Evolutionary conservation across 2,797 vertebrate species (phyloP), one percentile per base, ranked within the genome.

Genomic region (Hirundo rustica): DNA sequence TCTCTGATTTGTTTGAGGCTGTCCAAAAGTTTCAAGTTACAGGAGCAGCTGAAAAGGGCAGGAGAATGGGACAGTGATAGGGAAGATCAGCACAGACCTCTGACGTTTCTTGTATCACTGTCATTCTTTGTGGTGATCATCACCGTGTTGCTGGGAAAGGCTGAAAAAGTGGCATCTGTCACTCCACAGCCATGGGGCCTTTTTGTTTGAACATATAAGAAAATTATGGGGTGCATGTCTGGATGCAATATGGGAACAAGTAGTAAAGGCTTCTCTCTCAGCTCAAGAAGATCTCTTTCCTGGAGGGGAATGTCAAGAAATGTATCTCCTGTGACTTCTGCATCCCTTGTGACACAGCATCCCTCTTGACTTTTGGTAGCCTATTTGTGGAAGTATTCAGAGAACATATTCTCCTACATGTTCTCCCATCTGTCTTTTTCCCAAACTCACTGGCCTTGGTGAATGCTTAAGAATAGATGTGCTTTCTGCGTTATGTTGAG

Each of bases 401-500:
- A n/a, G 93, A 96, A 95, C 92, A 92, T 70, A 83, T 83, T 96
- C 85, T 96, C 54, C 47, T 96, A 60, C 76, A 65, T 91, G 10
- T 64, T 91, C 67, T 91, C 60, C 95, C 91, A 91, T 96, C 96
- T 96, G 91, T 91, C 89, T 91, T 88, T 76, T 81, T 13, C 75
- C 92, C 91, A 83, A 83, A 89, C 74, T 89, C 93, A 34, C 73
- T 96, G 94, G 89, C 80, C 94, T 93, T 86, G 70, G 62, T 84
- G 67, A 60, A 38, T 81, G 55, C 88, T 84, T 66, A 95, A 95
- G 94, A 96, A 95, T 91, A 96, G 94, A 91, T 55, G 84, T 62
- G 71, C 62, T 88, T 91, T 85, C 76, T 91, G 68, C 19, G 1
- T 80, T 93, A 54, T 89, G 38, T 89, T 85, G 54, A 65, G 85